These are phyloP conservation scores for Microtus montanus DNA, from an alignment of 2,113 vertebrate genomes.

Conservation along the genomic window DNA sequence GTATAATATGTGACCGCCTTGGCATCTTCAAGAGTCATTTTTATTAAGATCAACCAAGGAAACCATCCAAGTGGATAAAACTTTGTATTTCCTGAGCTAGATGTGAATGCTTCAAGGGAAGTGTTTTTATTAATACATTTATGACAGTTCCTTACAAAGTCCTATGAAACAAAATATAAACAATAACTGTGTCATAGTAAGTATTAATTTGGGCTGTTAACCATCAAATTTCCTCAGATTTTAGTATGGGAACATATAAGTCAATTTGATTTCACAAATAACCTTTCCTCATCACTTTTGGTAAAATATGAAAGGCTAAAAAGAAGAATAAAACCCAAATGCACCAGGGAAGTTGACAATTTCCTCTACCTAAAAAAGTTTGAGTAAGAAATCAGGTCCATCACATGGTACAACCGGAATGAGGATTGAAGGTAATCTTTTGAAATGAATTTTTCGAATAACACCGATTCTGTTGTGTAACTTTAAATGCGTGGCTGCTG, in stretches of 20 bases:
- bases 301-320: not conserved
- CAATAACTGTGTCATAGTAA: not conserved
- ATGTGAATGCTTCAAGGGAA: slow-evolving; percentile 12
- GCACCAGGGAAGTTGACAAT: not conserved
- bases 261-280: not conserved
- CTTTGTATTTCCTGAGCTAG: not conserved
- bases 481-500: slow-evolving; percentile 14
- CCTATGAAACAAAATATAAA: not conserved
- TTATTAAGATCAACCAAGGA: not conserved
- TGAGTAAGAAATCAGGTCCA: not conserved
- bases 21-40: not conserved
- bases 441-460: slow-evolving; percentile 32
- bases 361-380: not conserved
- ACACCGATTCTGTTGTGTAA: not conserved
- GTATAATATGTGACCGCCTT: not conserved
- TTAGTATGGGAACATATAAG: not conserved
- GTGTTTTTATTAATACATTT: not conserved
- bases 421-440: not conserved
- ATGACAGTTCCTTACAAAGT: not conserved
- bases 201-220: not conserved
- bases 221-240: slow-evolving; percentile 1
- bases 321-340: not conserved
- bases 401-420: not conserved
- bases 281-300: not conserved
- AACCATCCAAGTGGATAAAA: slow-evolving; percentile 29